Evolutionary conservation across 2,888 invertebrate genomes (phyloP).

Genomic region (Fragum fragum): DNA sequence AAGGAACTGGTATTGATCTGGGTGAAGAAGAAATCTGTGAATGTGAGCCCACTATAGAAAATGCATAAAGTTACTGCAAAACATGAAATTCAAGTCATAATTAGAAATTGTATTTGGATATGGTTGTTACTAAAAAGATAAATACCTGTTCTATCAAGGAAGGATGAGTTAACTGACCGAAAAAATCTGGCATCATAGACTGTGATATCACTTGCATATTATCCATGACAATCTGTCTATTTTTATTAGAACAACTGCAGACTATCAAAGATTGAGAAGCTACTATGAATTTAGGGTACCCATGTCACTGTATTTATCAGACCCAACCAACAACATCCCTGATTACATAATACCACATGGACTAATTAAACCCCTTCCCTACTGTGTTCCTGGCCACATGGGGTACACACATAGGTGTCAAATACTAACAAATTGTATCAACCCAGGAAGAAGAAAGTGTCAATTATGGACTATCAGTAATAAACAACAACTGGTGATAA

Average conservation of each 20-base stretch:
- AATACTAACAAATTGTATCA: background rate
- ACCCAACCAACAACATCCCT: background rate
- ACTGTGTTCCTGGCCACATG: background rate
- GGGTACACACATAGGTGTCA: constrained; percentile 17
- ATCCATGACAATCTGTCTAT: constrained; percentile 15
- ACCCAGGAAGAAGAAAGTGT: background rate
- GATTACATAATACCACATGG: constrained; percentile 17
- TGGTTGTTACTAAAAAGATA: too few relatives aligned
- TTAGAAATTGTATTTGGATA: too few relatives aligned
- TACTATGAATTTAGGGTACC: background rate
- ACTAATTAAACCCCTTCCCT: background rate
- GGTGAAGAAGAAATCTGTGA: too few relatives aligned
- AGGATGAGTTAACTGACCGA: constrained; percentile 2
- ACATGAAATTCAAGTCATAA: too few relatives aligned
- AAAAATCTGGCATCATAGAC: constrained; percentile 32
- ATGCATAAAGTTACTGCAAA: too few relatives aligned
- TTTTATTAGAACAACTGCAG: background rate
- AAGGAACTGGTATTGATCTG: too few relatives aligned
- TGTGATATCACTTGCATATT: constrained; percentile 36
- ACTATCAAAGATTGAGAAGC: background rate
- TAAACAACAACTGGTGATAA: constrained; percentile 3
- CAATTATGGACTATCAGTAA: background rate
- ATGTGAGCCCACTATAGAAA: too few relatives aligned
- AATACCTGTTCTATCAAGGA: constrained; percentile 19
- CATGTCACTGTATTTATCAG: constrained; percentile 3